Evolutionary conservation across 2,113 vertebrate species (phyloP), one percentile per base, ranked within the genome.

Genomic region (Hyperoodon ampullatus): DNA sequence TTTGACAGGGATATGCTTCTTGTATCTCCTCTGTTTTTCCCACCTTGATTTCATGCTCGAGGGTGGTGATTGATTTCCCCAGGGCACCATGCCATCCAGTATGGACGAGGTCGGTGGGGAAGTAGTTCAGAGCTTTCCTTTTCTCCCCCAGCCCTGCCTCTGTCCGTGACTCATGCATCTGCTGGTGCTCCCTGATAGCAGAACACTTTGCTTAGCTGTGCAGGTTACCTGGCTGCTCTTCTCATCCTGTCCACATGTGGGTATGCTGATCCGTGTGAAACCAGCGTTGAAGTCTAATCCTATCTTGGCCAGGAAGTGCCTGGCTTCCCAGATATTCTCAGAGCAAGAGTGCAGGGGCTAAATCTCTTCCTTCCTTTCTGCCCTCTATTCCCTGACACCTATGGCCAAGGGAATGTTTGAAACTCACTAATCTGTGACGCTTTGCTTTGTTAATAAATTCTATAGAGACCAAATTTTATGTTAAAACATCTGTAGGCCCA

Each of bases 271-370:
- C 74, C 5, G 0, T 88, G 72, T 86, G 81, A 92, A 93, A 87
- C 55, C 44, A 47, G 42, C 13, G 15, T 39, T 50, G 85, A 85
- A 53, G 60, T 58, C 35, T 63, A 74, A 85, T 92, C 55, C 90
- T 93, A 33, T 97, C 95, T 95, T 28, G 39, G 71, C 39, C 94
- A 95, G 96, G 96, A 96, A 97, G 87, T 93, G 85, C 90, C 92
- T 97, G 94, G 65, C 65, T 90, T 71, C 60, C 65, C 90, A 97
- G 97, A 97, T 94, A 85, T 71, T 72, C 58, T 96, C 35, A 89
- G 88, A 94, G 81, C 84, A 90, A 92, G 93, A 58, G 81, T 65
- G 11, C 96, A 18, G 78, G 66, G 39, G 58, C 70, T 83, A 75
- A 96, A 93, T 96, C 80, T 92, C 74, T 93, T 55, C 55, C 21